These are phyloP conservation scores for Eospalax fontanierii DNA, from an alignment of 2,797 vertebrate genomes.

Conservation along the genomic window DNA sequence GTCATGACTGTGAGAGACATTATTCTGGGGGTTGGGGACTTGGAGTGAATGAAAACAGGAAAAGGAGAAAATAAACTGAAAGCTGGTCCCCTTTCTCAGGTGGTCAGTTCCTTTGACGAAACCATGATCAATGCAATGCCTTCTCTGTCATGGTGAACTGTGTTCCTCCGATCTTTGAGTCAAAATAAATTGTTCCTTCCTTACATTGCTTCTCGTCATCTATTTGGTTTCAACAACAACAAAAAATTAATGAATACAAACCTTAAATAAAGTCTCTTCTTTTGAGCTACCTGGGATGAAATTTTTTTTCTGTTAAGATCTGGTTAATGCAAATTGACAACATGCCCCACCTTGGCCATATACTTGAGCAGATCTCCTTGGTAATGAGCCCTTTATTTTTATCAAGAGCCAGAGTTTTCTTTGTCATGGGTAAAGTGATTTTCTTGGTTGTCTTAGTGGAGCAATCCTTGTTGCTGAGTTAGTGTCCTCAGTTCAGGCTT, in stretches of 20 bases:
- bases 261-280: constrained; percentile 43
- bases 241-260: not conserved
- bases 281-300: constrained; percentile 22
- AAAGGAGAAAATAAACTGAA: not conserved
- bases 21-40: not conserved
- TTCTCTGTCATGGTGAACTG: not conserved
- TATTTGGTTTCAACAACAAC: not conserved
- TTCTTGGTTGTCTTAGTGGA: not conserved
- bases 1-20: not conserved
- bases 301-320: constrained; percentile 9
- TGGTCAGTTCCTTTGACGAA: not conserved
- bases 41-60: not conserved
- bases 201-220: not conserved
- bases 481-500: not conserved
- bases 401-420: not conserved
- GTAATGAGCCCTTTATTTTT: not conserved
- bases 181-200: not conserved
- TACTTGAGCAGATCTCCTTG: not conserved
- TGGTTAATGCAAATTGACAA: constrained; percentile 46
- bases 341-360: not conserved
- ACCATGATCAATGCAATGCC: not conserved
- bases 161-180: not conserved
- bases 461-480: constrained; percentile 17
- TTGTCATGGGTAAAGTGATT: not conserved
- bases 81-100: not conserved